Evolutionary conservation across 2,113 vertebrate species (phyloP).

Genomic region (Trichechus manatus): DNA sequence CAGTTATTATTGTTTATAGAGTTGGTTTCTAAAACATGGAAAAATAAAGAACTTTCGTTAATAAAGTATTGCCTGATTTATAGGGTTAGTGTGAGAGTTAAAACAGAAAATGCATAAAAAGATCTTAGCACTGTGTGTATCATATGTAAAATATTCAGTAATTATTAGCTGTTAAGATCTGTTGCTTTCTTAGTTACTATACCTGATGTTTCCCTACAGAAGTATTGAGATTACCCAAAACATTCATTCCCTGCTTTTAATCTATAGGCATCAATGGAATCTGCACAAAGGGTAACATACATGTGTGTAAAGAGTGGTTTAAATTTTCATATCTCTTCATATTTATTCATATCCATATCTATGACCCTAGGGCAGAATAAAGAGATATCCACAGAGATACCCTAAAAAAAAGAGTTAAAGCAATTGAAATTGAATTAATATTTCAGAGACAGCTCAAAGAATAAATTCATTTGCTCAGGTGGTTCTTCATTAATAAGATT

Average conservation of each 20-base stretch:
- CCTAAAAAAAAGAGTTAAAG: slow-evolving; percentile 37
- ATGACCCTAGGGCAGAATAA: neutral
- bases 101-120: slow-evolving; percentile 27
- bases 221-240: neutral
- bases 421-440: neutral
- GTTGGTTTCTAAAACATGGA: neutral
- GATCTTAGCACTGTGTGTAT: neutral
- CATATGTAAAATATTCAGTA: neutral
- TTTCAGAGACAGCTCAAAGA: slow-evolving; percentile 44
- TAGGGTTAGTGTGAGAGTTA: neutral
- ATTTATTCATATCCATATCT: neutral
- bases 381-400: neutral
- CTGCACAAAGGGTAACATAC: neutral
- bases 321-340: neutral
- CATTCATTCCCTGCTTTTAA: neutral
- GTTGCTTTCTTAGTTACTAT: neutral
- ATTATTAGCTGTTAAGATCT: neutral
- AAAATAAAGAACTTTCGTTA: neutral
- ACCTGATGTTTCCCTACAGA: neutral
- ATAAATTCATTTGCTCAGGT: neutral
- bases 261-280: neutral
- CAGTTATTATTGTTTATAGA: neutral
- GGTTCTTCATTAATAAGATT: slow-evolving; percentile 38
- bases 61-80: neutral
- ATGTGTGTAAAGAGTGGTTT: neutral